Evolutionary conservation across 2,797 vertebrate genomes (phyloP), one percentile per base, ranked within the genome.

Genomic region (Pogonophryne albipinna): DNA sequence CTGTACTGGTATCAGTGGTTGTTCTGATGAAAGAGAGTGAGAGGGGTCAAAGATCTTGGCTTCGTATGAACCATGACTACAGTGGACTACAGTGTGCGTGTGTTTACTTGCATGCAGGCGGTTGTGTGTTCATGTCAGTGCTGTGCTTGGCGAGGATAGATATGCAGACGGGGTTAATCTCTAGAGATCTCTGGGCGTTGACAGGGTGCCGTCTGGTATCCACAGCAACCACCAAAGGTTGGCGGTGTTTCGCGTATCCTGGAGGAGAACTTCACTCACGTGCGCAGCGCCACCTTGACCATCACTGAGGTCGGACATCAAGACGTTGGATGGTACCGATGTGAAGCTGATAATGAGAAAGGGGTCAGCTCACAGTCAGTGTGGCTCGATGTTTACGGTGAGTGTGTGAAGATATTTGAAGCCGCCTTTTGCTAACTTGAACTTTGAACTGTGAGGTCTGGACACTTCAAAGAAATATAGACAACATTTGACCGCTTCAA

Each of bases 351-450:
- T 92, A 99, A 99, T 78, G 76, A 95, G 77, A 96, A 94, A 3
- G 98, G 97, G 85, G 90, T 81, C 85, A 96, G 91, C 89, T 92
- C 87, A 53, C 95, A 95, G 91, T 95, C 95, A 0, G 93, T 97
- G 89, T 96, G 95, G 94, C 96, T 99, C 62, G 95, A 97, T 76
- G 96, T 99, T 86, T 94, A 96, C 84, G 97, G 98, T 99, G 96
- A 97, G 94, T 85, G 23, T 8, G 15, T 1, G 0, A 59, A 20
- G 15, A 38, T 0, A 47, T 34, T 42, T n/a, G 10, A 72, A 71
- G 9, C 42, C 51, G 60, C 47, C n/a, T 14, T 38, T 23, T 17
- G 1, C 6, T 51, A 14, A 46, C 49, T 34, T 64, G 14, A 55
- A 15, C 13, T 31, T 19, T 52, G 14, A 38, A 66, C 44, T 52